phyloP scores from a whole-genome alignment of 53 echinoderm and acorn worm genomes.

The Paelopatides confundens region DNA sequence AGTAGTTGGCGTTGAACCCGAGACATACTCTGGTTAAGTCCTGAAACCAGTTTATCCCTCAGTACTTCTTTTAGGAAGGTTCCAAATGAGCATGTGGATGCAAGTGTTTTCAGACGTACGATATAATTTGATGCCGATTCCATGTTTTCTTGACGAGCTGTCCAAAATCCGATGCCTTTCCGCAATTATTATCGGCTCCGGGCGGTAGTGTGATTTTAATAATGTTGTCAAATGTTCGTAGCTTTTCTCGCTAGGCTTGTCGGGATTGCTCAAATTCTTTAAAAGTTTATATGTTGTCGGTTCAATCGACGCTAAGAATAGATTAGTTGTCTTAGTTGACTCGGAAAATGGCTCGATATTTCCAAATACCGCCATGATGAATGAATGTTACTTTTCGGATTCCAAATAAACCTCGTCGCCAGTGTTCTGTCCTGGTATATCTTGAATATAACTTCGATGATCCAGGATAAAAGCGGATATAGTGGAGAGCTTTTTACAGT shows the following conservation, averaged over 20 bases:
- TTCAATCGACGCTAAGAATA: conserved; percentile 45
- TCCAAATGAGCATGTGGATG: conserved; percentile 67
- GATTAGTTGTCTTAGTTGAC: conserved; percentile 20
- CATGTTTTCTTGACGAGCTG: conserved; percentile 38
- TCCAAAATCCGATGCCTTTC: conserved; percentile 55
- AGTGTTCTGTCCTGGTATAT: not conserved
- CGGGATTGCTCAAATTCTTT: conserved; percentile 51
- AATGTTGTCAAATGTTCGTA: conserved; percentile 10
- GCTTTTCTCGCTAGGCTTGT: conserved; percentile 3
- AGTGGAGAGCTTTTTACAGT: not conserved
- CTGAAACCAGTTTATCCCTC: conserved; percentile 62
- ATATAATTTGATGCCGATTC: conserved; percentile 61
- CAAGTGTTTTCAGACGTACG: conserved; percentile 55
- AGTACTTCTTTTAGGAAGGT: conserved; percentile 67
- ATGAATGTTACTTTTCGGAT: not conserved
- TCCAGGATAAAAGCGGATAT: not conserved
- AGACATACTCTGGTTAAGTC: conserved; percentile 38
- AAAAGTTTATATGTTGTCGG: conserved; percentile 46
- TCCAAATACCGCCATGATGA: conserved; percentile 39
- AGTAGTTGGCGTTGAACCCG: conserved; percentile 45
- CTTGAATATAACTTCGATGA: not conserved
- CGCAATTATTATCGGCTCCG: conserved; percentile 35
- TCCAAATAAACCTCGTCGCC: not conserved
- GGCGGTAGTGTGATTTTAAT: conserved; percentile 29
- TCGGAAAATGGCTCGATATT: conserved; percentile 59